These are phyloP conservation scores for Canis aureus DNA, from an alignment of 2,113 vertebrate genomes.

Conservation along the genomic window DNA sequence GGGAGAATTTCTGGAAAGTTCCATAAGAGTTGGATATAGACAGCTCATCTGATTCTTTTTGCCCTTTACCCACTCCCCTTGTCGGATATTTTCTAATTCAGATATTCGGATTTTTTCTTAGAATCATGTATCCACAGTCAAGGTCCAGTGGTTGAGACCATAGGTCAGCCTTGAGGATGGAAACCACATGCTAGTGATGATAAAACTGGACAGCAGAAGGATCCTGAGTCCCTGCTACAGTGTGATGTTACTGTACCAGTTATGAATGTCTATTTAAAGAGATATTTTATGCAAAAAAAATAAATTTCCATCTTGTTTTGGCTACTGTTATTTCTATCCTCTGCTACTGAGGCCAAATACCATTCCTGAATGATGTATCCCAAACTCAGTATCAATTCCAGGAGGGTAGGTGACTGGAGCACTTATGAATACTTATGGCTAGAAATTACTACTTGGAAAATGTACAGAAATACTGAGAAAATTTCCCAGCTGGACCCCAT, in stretches of 20 bases:
- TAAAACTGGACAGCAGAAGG: neutral
- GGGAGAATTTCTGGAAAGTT: neutral
- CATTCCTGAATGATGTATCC: neutral
- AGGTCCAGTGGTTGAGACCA: neutral
- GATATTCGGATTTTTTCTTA: neutral
- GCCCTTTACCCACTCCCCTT: neutral
- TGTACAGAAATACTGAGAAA: neutral
- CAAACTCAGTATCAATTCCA: neutral
- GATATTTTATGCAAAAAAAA: neutral
- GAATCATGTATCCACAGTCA: neutral
- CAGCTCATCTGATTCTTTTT: neutral
- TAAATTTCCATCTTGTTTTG: neutral
- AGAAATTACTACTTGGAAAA: slow-evolving; percentile 43
- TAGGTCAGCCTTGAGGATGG: neutral
- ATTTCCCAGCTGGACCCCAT: neutral
- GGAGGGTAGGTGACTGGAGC: neutral
- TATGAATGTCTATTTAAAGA: neutral
- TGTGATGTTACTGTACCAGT: neutral
- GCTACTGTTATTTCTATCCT: neutral
- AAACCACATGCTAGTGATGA: neutral
- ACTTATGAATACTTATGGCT: neutral
- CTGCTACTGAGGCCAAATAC: neutral
- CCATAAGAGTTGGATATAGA: neutral
- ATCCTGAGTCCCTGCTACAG: neutral
- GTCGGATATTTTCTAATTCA: too few relatives aligned